Conservation (phyloP, 2,113 vertebrate species). For the Rutilus rutilus region DNA sequence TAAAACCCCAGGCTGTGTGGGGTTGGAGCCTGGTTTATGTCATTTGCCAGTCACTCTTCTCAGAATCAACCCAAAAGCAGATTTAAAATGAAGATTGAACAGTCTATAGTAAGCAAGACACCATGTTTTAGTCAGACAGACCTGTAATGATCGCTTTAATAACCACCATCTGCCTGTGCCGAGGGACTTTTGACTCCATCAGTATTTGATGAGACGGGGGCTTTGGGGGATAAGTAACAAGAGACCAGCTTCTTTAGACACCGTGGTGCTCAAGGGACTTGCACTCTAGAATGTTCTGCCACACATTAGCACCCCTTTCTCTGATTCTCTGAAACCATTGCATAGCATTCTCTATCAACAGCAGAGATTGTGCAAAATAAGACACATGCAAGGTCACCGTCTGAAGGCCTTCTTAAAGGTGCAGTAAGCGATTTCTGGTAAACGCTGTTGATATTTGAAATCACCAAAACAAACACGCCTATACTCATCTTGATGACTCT, state of each 20-base stretch:
- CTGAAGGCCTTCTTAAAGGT: background rate
- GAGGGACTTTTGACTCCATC: constrained; percentile 24
- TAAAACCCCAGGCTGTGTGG: background rate
- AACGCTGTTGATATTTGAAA: no score
- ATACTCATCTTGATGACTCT: no score
- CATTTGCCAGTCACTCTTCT: background rate
- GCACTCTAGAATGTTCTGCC: background rate
- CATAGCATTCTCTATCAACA: constrained; percentile 7
- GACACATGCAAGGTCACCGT: background rate
- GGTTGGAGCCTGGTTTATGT: background rate
- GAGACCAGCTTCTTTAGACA: constrained; percentile 6
- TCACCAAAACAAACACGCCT: no score
- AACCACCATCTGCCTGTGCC: constrained; percentile 24
- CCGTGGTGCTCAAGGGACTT: background rate
- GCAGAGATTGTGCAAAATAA: background rate
- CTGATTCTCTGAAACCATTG: background rate
- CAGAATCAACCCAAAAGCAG: background rate
- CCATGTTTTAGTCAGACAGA: constrained; percentile 19
- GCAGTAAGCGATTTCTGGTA: no score
- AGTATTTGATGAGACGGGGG: constrained; percentile 33
- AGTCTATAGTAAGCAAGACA: background rate
- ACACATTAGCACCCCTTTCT: constrained; percentile 5
- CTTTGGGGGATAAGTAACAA: constrained; percentile 17
- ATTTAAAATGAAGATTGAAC: background rate
- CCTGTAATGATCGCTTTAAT: constrained; percentile 30